phyloP scores from a whole-genome alignment of 2,797 vertebrate genomes.

The Champsocephalus esox region DNA sequence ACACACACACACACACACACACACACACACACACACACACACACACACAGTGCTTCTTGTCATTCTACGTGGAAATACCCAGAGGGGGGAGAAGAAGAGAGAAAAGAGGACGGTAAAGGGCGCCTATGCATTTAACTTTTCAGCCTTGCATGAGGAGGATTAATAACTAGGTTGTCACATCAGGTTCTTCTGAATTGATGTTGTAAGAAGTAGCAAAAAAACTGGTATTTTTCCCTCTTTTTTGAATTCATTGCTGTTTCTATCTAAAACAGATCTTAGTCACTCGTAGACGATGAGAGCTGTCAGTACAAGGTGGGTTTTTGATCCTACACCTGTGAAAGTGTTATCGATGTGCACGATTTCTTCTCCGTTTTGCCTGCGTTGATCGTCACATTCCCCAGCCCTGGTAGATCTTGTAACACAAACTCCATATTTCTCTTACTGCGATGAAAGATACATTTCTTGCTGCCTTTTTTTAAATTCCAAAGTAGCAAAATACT shows the following conservation, averaged over 20 bases:
- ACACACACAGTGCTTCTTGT: slow-evolving; percentile 5
- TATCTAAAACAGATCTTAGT: neutral
- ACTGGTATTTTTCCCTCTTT: neutral
- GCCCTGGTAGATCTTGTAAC: too few relatives aligned
- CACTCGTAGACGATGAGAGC: neutral
- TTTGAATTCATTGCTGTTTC: neutral
- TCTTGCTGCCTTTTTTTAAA: neutral
- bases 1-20: neutral
- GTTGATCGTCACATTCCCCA: too few relatives aligned
- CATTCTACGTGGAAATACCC: slow-evolving; percentile 43
- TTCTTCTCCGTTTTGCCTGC: too few relatives aligned
- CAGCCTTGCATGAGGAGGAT: neutral
- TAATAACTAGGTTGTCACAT: neutral
- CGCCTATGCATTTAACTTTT: slow-evolving; percentile 12
- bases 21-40: neutral
- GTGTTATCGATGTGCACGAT: too few relatives aligned
- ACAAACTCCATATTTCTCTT: neutral
- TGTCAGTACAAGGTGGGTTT: neutral
- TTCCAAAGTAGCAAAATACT: neutral
- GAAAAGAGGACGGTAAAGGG: slow-evolving; percentile 18
- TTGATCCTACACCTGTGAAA: neutral
- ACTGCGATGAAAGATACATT: neutral
- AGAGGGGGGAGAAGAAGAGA: slow-evolving; percentile 19
- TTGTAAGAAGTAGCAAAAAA: neutral
- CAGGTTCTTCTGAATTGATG: neutral